Base-by-base conservation (phyloP, 2,113 vertebrate genomes). In the Jacana jacana region DNA sequence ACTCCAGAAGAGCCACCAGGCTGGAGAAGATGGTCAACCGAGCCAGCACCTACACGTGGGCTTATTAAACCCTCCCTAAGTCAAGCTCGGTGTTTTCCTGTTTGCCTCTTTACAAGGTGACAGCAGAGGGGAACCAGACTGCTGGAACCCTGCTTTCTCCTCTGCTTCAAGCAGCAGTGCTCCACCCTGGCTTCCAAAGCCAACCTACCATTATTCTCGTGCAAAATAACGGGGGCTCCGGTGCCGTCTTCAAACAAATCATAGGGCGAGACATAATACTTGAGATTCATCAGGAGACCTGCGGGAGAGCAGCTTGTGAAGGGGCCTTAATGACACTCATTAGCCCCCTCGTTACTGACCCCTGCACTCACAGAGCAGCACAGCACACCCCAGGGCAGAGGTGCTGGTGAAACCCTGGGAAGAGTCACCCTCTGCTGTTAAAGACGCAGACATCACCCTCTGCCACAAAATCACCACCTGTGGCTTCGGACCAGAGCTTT, bases 231-330 rank as follows among this genome's bases (percentile, higher is more conserved):
- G 7, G 99, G 98, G 20, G 98, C 91, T 88, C 98, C 98, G 2
- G 98, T 98, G 88, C 98, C 98, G 73, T 99, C 99, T 95, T 99
- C 99, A 93, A 99, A 99, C 13, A 99, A 95, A 94, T 99, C 99
- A 77, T 99, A 99, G 20, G 99, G 99, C 4, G 99, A 99, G 28
- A 99, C 98, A 4, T 99, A 99, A 95, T 99, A 99, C 97, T 99
- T 99, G 80, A 99, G 98, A 60, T 99, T 98, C 97, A 99, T 99
- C 89, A 99, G 98, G 81, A 99, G 99, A 91, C 99, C 98, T 99
- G 95, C 16, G 88, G 81, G 69, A 97, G 87, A 95, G 57, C 73
- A 94, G 71, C 11, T 87, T 28, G 44, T 95, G 69, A 86, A 58
- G 58, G 54, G 33, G 61, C 42, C 9, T 2, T 24, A 39, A 16